Evolutionary conservation across 2,113 vertebrate genomes (phyloP), one percentile per base, ranked within the genome.

Genomic region (Mixornis gularis): DNA sequence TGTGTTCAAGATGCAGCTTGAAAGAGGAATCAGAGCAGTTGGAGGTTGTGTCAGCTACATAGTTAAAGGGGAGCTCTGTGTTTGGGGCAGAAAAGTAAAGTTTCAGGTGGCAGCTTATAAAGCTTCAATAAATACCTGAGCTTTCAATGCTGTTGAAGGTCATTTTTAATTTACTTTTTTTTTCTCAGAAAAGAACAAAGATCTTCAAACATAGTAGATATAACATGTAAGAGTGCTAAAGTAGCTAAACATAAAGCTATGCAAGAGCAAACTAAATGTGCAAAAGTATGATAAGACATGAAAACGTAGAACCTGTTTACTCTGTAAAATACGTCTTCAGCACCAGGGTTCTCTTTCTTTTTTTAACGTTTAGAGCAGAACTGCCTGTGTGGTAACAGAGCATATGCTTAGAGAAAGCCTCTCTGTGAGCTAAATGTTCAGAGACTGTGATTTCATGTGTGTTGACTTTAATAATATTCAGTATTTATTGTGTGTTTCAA

Each of bases 371-470:
- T n/a, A 13, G 65, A 46, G 20, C 36, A 15, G 22, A 60, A 10
- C 7, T 70, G 1, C 2, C 0, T n/a, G 24, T 41, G 15, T 80
- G 36, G 25, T 64, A 58, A n/a, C 4, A 3, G 16, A 60, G 3
- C 53, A 18, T 30, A 0, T 40, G 5, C 72, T 81, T 80, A 38
- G 65, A 49, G 53, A 64, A 48, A 9, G 17, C 9, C 25, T 56
- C n/a, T 5, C 53, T 84, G 3, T 14, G 26, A 59, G 60, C 32
- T 70, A 2, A 12, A 11, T 70, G 65, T 85, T 71, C 44, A 56
- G 24, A 34, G 48, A 44, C 68, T 91, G 83, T 0, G 0, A 49
- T 8, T 48, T 64, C 9, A 36, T 0, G 0, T 76, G 6, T 34
- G 11, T 74, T 66, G 18, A 19, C n/a, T 70, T 52, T 2, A 49